phyloP scores from a whole-genome alignment of 1,140 invertebrate species.

The Solenopsis invicta region DNA sequence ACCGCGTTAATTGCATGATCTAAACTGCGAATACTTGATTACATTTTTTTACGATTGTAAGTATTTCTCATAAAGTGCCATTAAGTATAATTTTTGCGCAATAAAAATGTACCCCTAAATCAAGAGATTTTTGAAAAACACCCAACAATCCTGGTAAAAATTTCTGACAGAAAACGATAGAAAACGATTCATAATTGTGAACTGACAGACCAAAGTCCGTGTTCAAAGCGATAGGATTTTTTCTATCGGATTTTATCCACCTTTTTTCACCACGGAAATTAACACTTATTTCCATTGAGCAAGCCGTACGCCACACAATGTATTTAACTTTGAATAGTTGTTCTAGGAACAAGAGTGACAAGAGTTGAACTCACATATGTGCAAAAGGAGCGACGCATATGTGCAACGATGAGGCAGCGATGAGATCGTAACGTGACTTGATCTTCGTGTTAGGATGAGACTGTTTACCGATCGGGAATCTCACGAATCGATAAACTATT shows the following conservation, averaged over 20 bases:
- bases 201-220: too few species aligned
- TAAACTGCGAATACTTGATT: neutral
- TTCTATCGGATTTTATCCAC: too few species aligned
- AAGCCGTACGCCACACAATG: neutral
- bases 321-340: constrained; percentile 18
- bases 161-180: too few species aligned
- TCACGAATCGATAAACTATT: constrained; percentile 58
- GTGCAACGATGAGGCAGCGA: constrained; percentile 11
- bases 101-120: neutral
- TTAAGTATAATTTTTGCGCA: neutral
- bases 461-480: constrained; percentile 40
- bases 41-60: neutral
- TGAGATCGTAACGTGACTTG: constrained; percentile 17
- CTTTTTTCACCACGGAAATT: neutral
- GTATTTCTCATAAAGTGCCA: neutral
- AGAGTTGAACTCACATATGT: neutral
- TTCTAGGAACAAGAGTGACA: constrained; percentile 20
- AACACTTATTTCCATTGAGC: neutral
- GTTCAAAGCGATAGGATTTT: too few species aligned
- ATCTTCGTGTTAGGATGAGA: constrained; percentile 26
- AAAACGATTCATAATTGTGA: too few species aligned
- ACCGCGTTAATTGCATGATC: neutral
- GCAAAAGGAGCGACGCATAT: neutral
- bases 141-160: neutral
- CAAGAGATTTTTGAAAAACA: neutral